Evolutionary conservation across 2,797 vertebrate species (phyloP).

Genomic region (Telmatherina bonti): DNA sequence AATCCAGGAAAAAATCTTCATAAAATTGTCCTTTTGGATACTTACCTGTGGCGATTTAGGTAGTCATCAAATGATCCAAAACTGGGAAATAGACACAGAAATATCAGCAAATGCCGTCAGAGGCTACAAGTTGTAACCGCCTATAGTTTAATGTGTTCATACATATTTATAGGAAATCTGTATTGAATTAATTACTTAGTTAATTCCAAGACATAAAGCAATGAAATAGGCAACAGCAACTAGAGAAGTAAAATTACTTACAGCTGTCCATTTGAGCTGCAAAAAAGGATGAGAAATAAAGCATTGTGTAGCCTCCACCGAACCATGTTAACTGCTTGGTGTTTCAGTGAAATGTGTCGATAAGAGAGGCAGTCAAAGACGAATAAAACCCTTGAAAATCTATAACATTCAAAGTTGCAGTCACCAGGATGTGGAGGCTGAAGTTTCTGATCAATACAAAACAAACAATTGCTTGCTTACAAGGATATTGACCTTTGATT

Average conservation of each 20-base stretch:
- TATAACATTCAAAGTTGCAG: background rate
- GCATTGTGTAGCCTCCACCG: conserved; percentile 9
- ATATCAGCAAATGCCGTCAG: background rate
- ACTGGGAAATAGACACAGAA: conserved; percentile 29
- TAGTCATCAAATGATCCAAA: fast-evolving
- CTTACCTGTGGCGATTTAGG: conserved; percentile 22
- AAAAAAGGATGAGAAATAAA: conserved; percentile 47
- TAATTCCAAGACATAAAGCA: background rate
- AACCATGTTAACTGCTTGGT: conserved; percentile 44
- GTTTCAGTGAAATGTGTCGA: conserved; percentile 35
- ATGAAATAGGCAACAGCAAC: background rate
- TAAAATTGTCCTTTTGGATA: conserved; percentile 8
- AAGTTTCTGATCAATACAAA: conserved; percentile 14
- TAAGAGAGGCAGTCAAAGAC: background rate
- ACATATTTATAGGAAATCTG: background rate
- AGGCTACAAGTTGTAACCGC: background rate
- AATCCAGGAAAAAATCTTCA: background rate
- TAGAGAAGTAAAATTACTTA: conserved; percentile 14
- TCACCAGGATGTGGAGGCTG: conserved; percentile 5
- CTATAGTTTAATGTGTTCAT: background rate
- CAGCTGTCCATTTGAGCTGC: conserved; percentile 14
- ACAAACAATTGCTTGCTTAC: background rate
- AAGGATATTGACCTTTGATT: background rate
- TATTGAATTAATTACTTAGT: conserved; percentile 8
- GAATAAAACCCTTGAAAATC: background rate